These are phyloP conservation scores for Lasiurus borealis DNA, from an alignment of 2,113 vertebrate species.

Conservation along the genomic window DNA sequence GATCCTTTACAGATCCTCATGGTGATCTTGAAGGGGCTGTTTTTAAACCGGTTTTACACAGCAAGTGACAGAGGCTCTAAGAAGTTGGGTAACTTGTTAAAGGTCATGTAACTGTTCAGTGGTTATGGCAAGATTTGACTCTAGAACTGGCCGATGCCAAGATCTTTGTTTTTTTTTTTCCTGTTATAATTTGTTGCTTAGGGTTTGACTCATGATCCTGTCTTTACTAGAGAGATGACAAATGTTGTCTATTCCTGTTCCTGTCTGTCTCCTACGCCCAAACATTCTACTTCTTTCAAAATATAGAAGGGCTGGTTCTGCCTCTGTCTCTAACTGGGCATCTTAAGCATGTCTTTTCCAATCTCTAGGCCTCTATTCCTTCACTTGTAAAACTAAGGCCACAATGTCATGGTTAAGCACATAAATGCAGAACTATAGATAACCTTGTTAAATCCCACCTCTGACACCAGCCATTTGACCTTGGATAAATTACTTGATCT, in stretches of 20 bases:
- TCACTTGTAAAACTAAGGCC: neutral
- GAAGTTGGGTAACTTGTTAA: neutral
- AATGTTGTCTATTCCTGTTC: neutral
- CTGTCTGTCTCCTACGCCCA: neutral
- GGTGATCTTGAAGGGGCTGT: neutral
- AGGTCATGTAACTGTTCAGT: neutral
- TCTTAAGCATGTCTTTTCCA: neutral
- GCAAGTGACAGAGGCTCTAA: neutral
- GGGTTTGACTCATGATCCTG: neutral
- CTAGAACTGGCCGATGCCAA: neutral
- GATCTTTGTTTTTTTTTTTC: conserved; percentile 32
- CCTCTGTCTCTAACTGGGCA: neutral
- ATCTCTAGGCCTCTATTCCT: neutral
- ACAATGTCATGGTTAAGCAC: neutral
- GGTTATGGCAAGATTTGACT: neutral
- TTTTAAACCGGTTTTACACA: neutral
- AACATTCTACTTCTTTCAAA: neutral
- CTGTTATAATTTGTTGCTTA: neutral
- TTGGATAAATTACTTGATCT: neutral
- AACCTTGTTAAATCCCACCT: neutral
- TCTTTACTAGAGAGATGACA: neutral
- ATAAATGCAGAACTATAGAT: neutral
- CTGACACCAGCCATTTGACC: neutral
- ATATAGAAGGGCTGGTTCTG: neutral
- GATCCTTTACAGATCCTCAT: neutral